These are phyloP conservation scores for Galago senegalensis DNA, from an alignment of 2,797 vertebrate genomes.

Conservation along the genomic window DNA sequence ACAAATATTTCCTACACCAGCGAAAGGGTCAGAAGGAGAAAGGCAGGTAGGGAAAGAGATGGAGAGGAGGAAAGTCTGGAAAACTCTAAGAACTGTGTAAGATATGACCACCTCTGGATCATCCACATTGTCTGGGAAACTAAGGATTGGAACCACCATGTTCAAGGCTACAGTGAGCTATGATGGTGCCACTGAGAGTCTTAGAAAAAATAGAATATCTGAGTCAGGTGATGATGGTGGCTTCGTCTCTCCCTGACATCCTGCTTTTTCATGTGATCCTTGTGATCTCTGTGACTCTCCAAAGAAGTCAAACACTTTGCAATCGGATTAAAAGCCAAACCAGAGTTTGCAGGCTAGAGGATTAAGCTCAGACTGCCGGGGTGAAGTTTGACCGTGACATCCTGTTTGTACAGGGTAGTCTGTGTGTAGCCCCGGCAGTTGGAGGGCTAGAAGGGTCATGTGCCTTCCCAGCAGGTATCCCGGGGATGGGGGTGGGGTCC, in stretches of 20 bases:
- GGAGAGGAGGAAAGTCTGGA: neutral
- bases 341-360: neutral
- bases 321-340: conserved; percentile 20
- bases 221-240: neutral
- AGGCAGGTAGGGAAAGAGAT: neutral
- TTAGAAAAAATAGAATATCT: neutral
- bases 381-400: neutral
- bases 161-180: too few species aligned
- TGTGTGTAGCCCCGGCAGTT: neutral
- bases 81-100: neutral
- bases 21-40: rapidly evolving
- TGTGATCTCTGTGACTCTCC: neutral
- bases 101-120: neutral
- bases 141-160: neutral
- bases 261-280: neutral
- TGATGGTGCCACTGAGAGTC: too few species aligned
- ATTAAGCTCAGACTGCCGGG: conserved; percentile 36
- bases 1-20: too few species aligned
- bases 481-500: too few species aligned
- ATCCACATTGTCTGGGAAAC: neutral
- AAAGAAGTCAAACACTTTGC: neutral
- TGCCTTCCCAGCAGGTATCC: rapidly evolving
- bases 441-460: neutral
- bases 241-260: neutral
- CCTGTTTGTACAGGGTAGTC: neutral